phyloP scores from a whole-genome alignment of 1,140 invertebrate species.

The Camponotus pennsylvanicus region DNA sequence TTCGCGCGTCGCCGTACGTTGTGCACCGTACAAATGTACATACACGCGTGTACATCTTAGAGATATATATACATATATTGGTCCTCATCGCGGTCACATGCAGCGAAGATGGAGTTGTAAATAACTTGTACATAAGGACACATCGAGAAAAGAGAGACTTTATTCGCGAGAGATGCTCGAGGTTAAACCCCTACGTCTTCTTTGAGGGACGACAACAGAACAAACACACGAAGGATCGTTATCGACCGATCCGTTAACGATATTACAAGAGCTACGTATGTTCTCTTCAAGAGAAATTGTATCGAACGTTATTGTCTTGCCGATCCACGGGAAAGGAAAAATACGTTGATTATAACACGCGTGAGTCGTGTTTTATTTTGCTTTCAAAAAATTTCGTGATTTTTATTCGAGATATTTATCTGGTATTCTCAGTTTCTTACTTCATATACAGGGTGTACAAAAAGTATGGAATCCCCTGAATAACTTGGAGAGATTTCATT shows the following conservation, averaged over 20 bases:
- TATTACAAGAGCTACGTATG: conserved; percentile 36
- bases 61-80: conserved; percentile 44
- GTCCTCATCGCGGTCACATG: conserved; percentile 16
- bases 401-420: neutral
- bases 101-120: conserved; percentile 44
- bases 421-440: neutral
- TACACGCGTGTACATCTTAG: conserved; percentile 51
- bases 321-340: neutral
- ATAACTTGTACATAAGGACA: conserved; percentile 62
- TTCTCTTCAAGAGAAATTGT: neutral
- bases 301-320: neutral
- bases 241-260: conserved; percentile 49
- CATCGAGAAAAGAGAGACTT: conserved; percentile 56
- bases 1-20: conserved; percentile 52
- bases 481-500: too few relatives aligned
- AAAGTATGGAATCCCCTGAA: too few relatives aligned
- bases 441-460: neutral
- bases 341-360: neutral
- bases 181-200: conserved; percentile 51
- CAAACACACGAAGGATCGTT: conserved; percentile 62
- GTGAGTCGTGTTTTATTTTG: neutral
- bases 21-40: conserved; percentile 64
- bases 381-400: neutral
- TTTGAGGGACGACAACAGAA: conserved; percentile 29
- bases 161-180: conserved; percentile 56